Evolutionary conservation across 2,888 invertebrate species (phyloP), one percentile per base, ranked within the genome.

Genomic region (Xiphydria camelus): DNA sequence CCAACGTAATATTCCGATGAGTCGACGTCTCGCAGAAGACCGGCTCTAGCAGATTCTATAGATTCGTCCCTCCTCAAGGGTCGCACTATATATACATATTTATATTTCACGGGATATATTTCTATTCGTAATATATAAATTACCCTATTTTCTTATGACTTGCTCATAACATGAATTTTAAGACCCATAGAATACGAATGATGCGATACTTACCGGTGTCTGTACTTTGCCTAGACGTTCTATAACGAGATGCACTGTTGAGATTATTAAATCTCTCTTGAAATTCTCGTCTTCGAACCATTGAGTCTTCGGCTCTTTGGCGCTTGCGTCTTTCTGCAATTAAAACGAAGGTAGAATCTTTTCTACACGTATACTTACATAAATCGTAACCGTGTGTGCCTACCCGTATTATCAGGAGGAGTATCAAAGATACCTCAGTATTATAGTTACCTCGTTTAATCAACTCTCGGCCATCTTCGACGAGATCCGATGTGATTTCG

Each of bases 381-480:
- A n/a, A n/a, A n/a, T n/a, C n/a, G n/a, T n/a, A n/a, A n/a, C n/a
- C n/a, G n/a, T n/a, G n/a, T n/a, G n/a, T n/a, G n/a, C n/a, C n/a
- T 4, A 4, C 12, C 12, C 31, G 41, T 31, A 20, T 35, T 51
- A 41, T 21, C n/a, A 19, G 15, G 4, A 41, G 32, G 17, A 26
- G 18, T 32, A 26, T 14, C 7, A 34, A n/a, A 4, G 3, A 41
- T 33, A 6, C 12, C 15, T 45, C 9, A 34, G 14, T 18, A 49
- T 34, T 22, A 12, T 15, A 22, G 9, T 22, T 62, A 90, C 92
- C 93, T 81, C 96, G 80, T 66, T 91, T 90, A 43, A 95, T 88
- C 25, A 97, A 83, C 74, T 95, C 94, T 62, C 88, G 82, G 1
- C 98, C 98, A 75, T 97, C 96, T 59, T 94, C 92, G 0, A 96